phyloP scores from a whole-genome alignment of 2,113 vertebrate genomes.

The Ia io region DNA sequence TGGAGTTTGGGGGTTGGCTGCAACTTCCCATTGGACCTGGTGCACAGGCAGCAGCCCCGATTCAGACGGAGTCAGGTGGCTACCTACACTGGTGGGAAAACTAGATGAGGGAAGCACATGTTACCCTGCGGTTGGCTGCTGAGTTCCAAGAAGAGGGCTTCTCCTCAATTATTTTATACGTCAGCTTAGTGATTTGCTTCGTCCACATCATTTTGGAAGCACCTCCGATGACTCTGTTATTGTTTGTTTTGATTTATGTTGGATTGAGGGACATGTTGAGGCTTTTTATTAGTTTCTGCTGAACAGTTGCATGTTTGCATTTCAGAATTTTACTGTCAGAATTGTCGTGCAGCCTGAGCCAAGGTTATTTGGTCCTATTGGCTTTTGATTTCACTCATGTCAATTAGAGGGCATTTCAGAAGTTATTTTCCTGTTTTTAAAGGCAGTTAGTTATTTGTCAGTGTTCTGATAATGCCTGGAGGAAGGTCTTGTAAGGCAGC shows the following conservation, averaged over 20 bases:
- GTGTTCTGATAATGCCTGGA: slow-evolving; percentile 45
- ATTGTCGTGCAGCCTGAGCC: slow-evolving; percentile 38
- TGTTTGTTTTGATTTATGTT: slow-evolving; percentile 76
- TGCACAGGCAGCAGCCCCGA: not conserved
- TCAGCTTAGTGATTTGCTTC: slow-evolving; percentile 39
- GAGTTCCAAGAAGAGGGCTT: not conserved
- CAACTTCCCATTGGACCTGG: not conserved
- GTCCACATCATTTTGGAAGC: slow-evolving; percentile 53
- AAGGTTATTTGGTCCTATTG: slow-evolving; percentile 55
- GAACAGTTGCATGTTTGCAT: slow-evolving; percentile 59
- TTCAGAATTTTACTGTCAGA: slow-evolving; percentile 66
- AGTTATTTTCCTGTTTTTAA: slow-evolving; percentile 56
- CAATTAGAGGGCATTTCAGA: slow-evolving; percentile 40
- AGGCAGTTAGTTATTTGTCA: slow-evolving; percentile 55
- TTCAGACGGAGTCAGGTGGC: not conserved
- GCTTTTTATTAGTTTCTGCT: slow-evolving; percentile 58
- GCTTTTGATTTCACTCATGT: slow-evolving; percentile 54
- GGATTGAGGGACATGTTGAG: slow-evolving; percentile 51
- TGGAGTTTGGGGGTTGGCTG: not conserved
- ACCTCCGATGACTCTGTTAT: slow-evolving; percentile 52
- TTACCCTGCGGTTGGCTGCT: not conserved
- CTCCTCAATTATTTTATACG: not conserved
- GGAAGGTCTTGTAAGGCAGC: slow-evolving; percentile 24
- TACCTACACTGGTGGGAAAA: not conserved
- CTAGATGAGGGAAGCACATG: not conserved